Evolutionary conservation across 2,797 vertebrate genomes (phyloP).

Genomic region (Gambusia yucatana): DNA sequence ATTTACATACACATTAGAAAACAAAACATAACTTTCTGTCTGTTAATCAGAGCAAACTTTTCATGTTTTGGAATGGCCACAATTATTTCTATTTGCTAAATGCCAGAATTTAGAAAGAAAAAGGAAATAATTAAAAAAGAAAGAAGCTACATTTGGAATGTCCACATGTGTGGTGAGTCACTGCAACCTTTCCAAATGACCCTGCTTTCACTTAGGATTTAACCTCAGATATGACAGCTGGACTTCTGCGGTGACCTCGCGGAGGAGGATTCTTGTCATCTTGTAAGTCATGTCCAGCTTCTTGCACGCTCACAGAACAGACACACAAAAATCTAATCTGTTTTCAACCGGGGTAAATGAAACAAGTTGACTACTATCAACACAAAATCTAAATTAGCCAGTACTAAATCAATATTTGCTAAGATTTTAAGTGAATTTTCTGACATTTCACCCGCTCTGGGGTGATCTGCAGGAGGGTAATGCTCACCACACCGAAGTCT

Average conservation of each 20-base stretch:
- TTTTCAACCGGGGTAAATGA: slow-evolving; percentile 11
- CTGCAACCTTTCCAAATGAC: slow-evolving; percentile 61
- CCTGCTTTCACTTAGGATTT: slow-evolving; percentile 53
- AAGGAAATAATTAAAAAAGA: neutral
- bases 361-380: slow-evolving; percentile 1
- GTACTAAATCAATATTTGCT: neutral
- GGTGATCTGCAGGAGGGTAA: slow-evolving; percentile 3
- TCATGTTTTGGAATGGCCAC: neutral
- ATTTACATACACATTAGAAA: neutral
- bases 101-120: neutral
- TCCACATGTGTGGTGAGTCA: slow-evolving; percentile 62
- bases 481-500: slow-evolving; percentile 30
- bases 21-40: neutral
- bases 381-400: slow-evolving; percentile 15
- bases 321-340: neutral
- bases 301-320: slow-evolving; percentile 13
- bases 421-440: slow-evolving; percentile 19
- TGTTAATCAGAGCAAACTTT: neutral
- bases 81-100: neutral
- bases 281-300: slow-evolving; percentile 19
- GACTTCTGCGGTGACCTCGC: slow-evolving; percentile 52
- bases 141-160: slow-evolving; percentile 18
- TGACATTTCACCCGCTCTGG: slow-evolving; percentile 1
- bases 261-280: slow-evolving; percentile 52
- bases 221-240: slow-evolving; percentile 62